Evolutionary conservation across 1,140 invertebrate genomes (phyloP).

Genomic region (Drosophila carrolli): DNA sequence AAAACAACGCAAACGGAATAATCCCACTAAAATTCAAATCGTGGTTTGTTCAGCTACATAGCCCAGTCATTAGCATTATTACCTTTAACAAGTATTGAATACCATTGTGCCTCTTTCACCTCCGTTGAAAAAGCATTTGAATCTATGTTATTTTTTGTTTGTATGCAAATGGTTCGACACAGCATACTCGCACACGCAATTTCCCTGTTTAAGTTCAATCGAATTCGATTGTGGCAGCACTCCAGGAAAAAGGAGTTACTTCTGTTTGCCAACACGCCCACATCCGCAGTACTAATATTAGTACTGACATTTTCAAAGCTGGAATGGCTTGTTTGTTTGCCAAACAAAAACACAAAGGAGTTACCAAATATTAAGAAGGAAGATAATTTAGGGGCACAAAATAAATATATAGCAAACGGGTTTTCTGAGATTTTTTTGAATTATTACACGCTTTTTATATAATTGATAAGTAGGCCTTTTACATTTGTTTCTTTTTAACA

Average conservation of each 20-base stretch:
- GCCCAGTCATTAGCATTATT: conserved; percentile 24
- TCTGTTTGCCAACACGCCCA: conserved; percentile 16
- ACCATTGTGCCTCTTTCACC: conserved; percentile 10
- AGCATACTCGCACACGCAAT: conserved; percentile 17
- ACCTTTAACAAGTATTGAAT: conserved; percentile 13
- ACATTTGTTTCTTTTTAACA: too few relatives aligned
- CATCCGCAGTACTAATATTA: neutral
- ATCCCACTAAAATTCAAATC: neutral
- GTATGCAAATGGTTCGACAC: conserved; percentile 32
- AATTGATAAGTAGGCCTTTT: too few relatives aligned
- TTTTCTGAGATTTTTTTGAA: too few relatives aligned
- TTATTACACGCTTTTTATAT: too few relatives aligned
- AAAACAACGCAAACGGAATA: neutral
- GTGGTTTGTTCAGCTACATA: conserved; percentile 9
- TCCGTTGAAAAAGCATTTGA: conserved; percentile 6
- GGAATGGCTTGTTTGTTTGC: conserved; percentile 2
- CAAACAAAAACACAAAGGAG: neutral
- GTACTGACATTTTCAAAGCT: conserved; percentile 4
- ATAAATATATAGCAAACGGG: too few relatives aligned
- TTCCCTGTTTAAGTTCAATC: conserved; percentile 32
- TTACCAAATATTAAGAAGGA: too few relatives aligned
- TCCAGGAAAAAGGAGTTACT: conserved; percentile 12
- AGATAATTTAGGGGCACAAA: too few relatives aligned
- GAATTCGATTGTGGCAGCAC: conserved; percentile 25
- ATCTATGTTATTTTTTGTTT: conserved; percentile 26